Conservation (phyloP, 2,888 invertebrate genomes). For the Euspilapteryx auroguttella region DNA sequence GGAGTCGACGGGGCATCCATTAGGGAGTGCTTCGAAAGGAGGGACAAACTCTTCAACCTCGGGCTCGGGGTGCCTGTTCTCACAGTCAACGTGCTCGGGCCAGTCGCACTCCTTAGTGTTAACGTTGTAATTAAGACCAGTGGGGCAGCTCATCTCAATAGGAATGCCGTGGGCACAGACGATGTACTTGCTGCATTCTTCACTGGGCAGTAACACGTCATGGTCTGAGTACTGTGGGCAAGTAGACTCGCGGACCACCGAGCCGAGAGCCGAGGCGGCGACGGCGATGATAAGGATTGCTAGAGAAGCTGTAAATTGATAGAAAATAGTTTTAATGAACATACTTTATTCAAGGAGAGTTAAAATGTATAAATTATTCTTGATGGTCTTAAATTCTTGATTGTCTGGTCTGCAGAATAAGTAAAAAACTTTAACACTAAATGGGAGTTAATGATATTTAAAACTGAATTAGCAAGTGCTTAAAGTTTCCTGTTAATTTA, state of each 20-base stretch:
- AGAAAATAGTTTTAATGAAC: too few relatives aligned
- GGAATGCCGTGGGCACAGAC: constrained; percentile 68
- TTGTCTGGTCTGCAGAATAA: too few relatives aligned
- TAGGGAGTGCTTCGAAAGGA: constrained; percentile 17
- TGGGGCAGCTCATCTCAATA: constrained; percentile 58
- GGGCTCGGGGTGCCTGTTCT: constrained; percentile 17
- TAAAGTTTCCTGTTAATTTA: too few relatives aligned
- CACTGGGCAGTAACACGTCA: constrained; percentile 55
- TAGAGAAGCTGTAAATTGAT: constrained; percentile 1
- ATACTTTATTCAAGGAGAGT: too few relatives aligned
- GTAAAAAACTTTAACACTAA: too few relatives aligned
- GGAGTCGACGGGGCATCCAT: constrained; percentile 34
- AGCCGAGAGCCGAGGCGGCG: constrained; percentile 13
- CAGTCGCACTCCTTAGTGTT: constrained; percentile 62
- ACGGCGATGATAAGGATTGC: constrained; percentile 10
- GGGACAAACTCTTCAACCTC: not conserved
- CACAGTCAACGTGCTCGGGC: constrained; percentile 63
- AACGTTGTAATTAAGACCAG: constrained; percentile 58
- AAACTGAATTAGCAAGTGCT: too few relatives aligned
- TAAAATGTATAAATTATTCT: too few relatives aligned
- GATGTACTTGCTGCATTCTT: constrained; percentile 64
- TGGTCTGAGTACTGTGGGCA: too few relatives aligned
- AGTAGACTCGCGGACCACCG: too few relatives aligned
- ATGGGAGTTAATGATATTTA: too few relatives aligned
- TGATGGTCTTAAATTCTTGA: too few relatives aligned